Conservation (phyloP, 2,797 vertebrate genomes). For the Microctenopoma lineatum region DNA sequence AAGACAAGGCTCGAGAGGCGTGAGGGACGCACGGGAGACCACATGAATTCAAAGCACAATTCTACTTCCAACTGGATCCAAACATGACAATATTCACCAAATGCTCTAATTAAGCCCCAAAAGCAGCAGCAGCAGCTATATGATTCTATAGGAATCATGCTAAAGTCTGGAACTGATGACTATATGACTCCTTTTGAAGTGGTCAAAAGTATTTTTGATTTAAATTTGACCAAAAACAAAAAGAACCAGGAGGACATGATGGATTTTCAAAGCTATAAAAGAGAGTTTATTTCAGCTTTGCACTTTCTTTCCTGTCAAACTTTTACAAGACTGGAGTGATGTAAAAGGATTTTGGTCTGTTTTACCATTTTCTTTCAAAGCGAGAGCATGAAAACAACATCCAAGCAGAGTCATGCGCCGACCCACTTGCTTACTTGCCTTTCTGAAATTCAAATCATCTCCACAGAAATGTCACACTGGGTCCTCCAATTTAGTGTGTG, state of each 20-base stretch:
- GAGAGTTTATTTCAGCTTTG: background rate
- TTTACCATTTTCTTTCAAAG: background rate
- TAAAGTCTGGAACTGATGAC: background rate
- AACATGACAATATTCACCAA: conserved; percentile 24
- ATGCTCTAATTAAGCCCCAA: conserved; percentile 29
- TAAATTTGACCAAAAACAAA: background rate
- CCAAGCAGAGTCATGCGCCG: background rate
- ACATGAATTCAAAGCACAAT: conserved; percentile 9
- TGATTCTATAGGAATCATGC: background rate
- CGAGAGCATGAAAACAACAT: background rate
- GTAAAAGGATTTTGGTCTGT: background rate
- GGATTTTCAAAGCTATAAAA: background rate
- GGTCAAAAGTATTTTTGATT: background rate
- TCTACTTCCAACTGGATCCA: background rate
- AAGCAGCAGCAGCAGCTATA: background rate
- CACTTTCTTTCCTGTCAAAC: background rate
- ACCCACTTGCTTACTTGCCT: background rate
- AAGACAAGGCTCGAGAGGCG: conserved; percentile 1
- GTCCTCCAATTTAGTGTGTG: background rate
- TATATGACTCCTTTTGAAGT: conserved; percentile 5
- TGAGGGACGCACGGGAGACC: background rate
- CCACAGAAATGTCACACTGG: conserved; percentile 32
- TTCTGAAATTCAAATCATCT: conserved; percentile 24
- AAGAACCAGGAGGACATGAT: background rate
- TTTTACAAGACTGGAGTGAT: background rate